A percentile compares a stretch with the other conserved stretches of the same genome.
Conservation (phyloP, 2,113 vertebrate species). For the Melanotaenia duboulayi region DNA sequence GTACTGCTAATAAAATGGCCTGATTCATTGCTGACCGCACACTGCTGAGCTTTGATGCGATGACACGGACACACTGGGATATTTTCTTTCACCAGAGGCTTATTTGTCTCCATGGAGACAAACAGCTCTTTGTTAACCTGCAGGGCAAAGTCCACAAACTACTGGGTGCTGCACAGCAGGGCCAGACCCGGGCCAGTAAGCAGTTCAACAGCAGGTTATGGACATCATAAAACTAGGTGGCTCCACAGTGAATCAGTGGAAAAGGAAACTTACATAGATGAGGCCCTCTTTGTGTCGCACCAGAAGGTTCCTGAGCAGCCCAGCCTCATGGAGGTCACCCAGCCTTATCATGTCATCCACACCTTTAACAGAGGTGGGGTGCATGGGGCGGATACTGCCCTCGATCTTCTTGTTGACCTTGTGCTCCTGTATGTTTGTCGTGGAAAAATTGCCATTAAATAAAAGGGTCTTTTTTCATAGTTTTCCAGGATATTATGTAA, state of each 20-base stretch:
- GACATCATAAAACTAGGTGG: slow-evolving; percentile 59
- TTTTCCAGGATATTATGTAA: background rate
- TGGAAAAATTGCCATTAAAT: background rate
- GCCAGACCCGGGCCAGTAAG: slow-evolving; percentile 13
- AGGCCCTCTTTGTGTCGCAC: slow-evolving; percentile 91
- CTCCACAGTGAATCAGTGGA: background rate
- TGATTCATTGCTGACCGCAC: slow-evolving; percentile 40
- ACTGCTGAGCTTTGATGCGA: slow-evolving; percentile 27
- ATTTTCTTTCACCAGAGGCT: slow-evolving; percentile 51
- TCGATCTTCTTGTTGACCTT: slow-evolving; percentile 84
- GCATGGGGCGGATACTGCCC: slow-evolving; percentile 85
- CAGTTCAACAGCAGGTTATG: slow-evolving; percentile 51
- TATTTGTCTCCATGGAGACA: slow-evolving; percentile 72
- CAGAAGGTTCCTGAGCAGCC: slow-evolving; percentile 93
- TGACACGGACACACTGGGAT: slow-evolving; percentile 37
- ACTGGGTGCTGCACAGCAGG: slow-evolving; percentile 2
- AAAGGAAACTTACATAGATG: slow-evolving; percentile 90
- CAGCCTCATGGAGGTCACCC: slow-evolving; percentile 93
- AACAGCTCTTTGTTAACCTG: slow-evolving; percentile 64
- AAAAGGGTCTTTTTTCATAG: accelerated
- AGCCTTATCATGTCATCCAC: slow-evolving; percentile 97
- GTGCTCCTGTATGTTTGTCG: slow-evolving; percentile 83
- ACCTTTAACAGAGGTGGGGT: slow-evolving; percentile 88
- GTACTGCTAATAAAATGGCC: slow-evolving; percentile 33
- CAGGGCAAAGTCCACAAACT: slow-evolving; percentile 75